Conservation (phyloP, 2,888 invertebrate species). For the Volucella inanis region DNA sequence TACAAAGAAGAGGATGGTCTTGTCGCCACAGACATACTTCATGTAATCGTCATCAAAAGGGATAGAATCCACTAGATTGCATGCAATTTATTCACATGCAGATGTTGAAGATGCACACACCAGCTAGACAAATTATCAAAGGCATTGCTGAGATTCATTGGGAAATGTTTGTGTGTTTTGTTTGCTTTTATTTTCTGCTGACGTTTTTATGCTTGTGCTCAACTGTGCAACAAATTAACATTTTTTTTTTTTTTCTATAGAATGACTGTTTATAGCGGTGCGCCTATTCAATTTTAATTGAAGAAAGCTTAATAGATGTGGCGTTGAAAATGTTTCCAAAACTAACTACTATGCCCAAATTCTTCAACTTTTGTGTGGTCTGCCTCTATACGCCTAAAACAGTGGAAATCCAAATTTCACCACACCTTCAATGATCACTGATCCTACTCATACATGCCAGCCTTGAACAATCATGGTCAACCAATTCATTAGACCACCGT, state of each 20-base stretch:
- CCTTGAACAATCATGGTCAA: slow-evolving; percentile 23
- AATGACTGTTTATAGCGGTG: no score
- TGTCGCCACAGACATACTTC: slow-evolving; percentile 55
- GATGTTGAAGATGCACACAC: slow-evolving; percentile 36
- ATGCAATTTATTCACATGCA: slow-evolving; percentile 39
- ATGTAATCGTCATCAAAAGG: slow-evolving; percentile 64
- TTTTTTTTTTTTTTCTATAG: slow-evolving; percentile 29
- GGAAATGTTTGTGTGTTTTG: slow-evolving; percentile 47
- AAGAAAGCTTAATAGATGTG: no score
- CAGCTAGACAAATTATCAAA: slow-evolving; percentile 61
- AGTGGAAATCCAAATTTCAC: slow-evolving; percentile 25
- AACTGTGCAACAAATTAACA: slow-evolving; percentile 69
- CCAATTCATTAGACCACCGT: slow-evolving; percentile 66
- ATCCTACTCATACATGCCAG: slow-evolving; percentile 7
- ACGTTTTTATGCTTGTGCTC: slow-evolving; percentile 53
- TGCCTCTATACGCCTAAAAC: background rate
- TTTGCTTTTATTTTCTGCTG: slow-evolving; percentile 33
- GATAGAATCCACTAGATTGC: slow-evolving; percentile 10
- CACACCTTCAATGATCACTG: slow-evolving; percentile 29
- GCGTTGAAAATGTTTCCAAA: no score
- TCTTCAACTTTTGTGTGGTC: slow-evolving; percentile 53
- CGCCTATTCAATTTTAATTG: no score
- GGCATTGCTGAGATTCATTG: slow-evolving; percentile 63
- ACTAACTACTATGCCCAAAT: background rate
- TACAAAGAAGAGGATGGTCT: slow-evolving; percentile 20